Base-by-base conservation (phyloP, 35 echinoderm and acorn worm genomes). In the Diadema setosum region DNA sequence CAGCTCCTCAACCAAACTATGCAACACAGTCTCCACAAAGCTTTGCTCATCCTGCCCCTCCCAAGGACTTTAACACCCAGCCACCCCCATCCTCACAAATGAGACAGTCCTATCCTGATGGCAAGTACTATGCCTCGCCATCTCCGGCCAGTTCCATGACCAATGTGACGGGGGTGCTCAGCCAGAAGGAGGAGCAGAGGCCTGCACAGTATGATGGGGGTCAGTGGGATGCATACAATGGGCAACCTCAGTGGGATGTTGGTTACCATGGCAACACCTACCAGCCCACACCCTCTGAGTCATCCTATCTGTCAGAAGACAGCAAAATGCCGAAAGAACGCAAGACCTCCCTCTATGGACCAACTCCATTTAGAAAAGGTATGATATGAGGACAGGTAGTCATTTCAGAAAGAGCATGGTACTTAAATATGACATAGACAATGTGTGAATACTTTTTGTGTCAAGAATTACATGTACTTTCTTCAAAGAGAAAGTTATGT, bases 291-390 rank as follows among this genome's bases (percentile, higher is more conserved):
- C 40, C 40, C 15, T 39, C 33, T 15, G 33, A 39, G 73, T 78
- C 73, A 0, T 78, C 73, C 6, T 78, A 78, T 36, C 27, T 34
- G 24, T 78, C 73, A 36, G 73, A 78, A 9, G 73, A 78, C 73
- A 78, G 40, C 73, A 78, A 39, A 44, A 29, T 5, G 39, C 73
- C 73, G 25, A 39, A 39, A 18, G 73, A 78, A 78, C 73, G 73
- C 73, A 78, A 78, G 18, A 42, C 73, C 39, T 78, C 73, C 14
- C 3, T 78, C n/a, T 78, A 78, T 41, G 73, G 73, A 78, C 73
- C 73, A 78, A 78, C 73, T n/a, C 73, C 73, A 42, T 78, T 78
- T n/a, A 78, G 73, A 44, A 78, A 78, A 36, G 25, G 73, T 78
- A 42, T 41, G 73, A 0, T 1, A 24, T 7, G 1, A 63, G 16